phyloP scores from a whole-genome alignment of 30 jellyfish, hydroid and myxozoan genomes.

The Pelagia noctiluca region DNA sequence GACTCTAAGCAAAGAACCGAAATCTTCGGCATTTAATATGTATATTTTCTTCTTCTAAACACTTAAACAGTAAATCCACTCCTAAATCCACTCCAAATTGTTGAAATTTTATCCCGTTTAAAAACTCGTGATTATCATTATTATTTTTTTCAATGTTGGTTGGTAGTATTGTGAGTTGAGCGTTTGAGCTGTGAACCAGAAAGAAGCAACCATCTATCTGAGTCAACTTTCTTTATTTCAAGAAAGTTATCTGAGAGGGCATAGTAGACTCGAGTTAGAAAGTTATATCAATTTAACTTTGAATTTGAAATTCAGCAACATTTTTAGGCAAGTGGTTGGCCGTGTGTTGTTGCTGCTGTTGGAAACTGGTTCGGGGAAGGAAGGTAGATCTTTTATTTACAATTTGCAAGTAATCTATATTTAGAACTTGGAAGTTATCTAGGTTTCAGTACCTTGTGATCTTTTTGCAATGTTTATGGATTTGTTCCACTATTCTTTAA shows the following conservation, averaged over 20 bases:
- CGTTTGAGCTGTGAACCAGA: too few species aligned
- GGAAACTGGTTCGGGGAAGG: conserved; percentile 99
- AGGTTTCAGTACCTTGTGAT: conserved; percentile 1
- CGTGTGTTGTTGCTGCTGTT: conserved; percentile 98
- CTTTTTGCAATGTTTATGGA: neutral
- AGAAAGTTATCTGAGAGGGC: neutral
- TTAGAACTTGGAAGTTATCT: neutral
- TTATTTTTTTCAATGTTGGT: too few species aligned
- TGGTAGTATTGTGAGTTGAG: too few species aligned
- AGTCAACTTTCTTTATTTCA: too few species aligned
- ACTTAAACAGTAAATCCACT: too few species aligned
- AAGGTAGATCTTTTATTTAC: conserved; percentile 60
- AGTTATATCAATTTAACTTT: neutral
- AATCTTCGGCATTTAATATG: too few species aligned
- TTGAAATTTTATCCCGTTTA: too few species aligned
- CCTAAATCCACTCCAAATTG: too few species aligned
- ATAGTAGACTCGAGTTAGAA: neutral
- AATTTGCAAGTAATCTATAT: neutral
- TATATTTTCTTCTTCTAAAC: too few species aligned
- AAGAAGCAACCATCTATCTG: too few species aligned
- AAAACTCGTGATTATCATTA: too few species aligned
- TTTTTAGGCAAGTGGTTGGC: conserved; percentile 95
- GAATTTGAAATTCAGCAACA: neutral
- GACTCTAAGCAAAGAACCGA: too few species aligned
- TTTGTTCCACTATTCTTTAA: neutral